A percentile compares a stretch with the other conserved stretches of the same genome.
phyloP scores from a whole-genome alignment of 1,140 invertebrate species.

The Heliconius hewitsoni region DNA sequence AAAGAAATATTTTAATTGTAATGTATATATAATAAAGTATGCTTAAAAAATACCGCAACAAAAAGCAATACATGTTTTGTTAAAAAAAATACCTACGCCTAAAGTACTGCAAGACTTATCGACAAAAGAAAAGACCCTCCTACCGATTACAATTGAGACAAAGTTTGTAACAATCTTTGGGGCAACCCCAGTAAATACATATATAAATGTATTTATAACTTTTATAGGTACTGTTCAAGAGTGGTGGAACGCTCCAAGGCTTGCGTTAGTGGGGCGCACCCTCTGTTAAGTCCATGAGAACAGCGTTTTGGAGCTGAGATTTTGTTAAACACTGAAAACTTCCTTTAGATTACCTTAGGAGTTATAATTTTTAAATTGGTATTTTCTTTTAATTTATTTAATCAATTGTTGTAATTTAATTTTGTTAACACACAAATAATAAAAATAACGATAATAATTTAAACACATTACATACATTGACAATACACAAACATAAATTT shows the following conservation, averaged over 20 bases:
- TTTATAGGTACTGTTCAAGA: not conserved
- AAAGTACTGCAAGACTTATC: not conserved
- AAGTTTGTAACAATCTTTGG: not conserved
- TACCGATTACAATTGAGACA: not conserved
- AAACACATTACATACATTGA: no score
- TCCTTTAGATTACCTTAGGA: no score
- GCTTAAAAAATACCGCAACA: not conserved
- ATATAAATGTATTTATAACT: conserved; percentile 1
- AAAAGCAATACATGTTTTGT: not conserved
- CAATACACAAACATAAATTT: no score
- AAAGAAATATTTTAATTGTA: no score
- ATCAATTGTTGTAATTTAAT: no score
- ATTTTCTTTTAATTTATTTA: no score
- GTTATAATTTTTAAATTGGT: no score
- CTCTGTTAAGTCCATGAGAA: not conserved
- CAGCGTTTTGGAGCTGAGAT: not conserved
- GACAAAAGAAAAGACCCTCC: not conserved
- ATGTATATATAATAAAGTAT: no score
- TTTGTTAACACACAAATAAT: no score
- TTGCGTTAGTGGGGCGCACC: not conserved
- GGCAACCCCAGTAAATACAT: not conserved
- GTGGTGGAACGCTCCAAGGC: not conserved
- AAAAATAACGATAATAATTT: no score
- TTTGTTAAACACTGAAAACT: no score
- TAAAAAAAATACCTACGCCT: not conserved